Percentiles rank a stretch among this genome's conserved stretches.
These are phyloP conservation scores for Gymnarchus niloticus DNA, from an alignment of 2,113 vertebrate species.

Conservation along the genomic window DNA sequence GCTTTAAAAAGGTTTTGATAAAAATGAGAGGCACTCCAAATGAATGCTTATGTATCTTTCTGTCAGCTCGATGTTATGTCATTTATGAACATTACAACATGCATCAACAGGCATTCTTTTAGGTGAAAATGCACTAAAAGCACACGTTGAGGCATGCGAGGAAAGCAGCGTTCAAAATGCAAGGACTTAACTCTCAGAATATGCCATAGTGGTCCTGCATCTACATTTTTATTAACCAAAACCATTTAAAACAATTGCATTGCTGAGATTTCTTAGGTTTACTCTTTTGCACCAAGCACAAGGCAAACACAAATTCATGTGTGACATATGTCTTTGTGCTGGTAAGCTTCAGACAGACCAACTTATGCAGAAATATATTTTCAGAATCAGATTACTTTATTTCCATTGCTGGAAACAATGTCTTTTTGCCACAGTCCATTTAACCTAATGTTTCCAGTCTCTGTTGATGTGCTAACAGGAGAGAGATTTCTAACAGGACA, in stretches of 20 bases:
- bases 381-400: no score
- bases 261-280: no score
- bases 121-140: conserved; percentile 7
- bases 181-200: neutral
- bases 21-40: neutral
- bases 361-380: neutral
- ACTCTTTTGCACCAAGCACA: neutral
- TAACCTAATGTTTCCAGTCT: neutral
- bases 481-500: neutral
- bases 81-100: neutral
- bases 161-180: neutral
- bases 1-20: neutral
- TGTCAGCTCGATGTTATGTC: neutral
- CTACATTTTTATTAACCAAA: neutral
- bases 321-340: neutral
- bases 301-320: neutral
- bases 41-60: neutral
- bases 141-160: neutral
- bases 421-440: neutral
- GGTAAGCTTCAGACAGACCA: neutral
- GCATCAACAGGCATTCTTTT: neutral
- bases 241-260: neutral
- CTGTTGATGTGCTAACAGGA: neutral
- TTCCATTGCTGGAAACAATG: neutral
- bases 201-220: neutral